Conservation (phyloP, 37 sponge, comb jelly and placozoan species). For the Ianthella basta region DNA sequence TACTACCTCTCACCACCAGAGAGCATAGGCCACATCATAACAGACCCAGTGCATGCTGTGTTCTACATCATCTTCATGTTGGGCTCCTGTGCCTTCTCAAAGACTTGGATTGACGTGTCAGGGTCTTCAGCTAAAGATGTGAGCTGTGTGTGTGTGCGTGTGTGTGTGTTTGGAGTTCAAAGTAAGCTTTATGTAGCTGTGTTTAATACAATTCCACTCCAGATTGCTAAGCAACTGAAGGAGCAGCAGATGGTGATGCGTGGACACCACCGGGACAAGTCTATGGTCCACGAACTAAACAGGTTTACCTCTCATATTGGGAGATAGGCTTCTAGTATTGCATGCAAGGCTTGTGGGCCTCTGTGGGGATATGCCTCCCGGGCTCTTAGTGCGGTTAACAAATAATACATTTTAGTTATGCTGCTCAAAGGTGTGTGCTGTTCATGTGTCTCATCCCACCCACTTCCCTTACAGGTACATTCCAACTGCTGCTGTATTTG, state of each 20-base stretch:
- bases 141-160: too few relatives aligned
- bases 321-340: too few relatives aligned
- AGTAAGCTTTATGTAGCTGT: too few relatives aligned
- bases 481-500: conserved; percentile 98
- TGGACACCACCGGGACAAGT: conserved; percentile 74
- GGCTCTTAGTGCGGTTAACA: too few relatives aligned
- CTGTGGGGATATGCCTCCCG: not conserved
- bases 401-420: too few relatives aligned
- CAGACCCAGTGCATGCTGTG: conserved; percentile 91
- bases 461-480: conserved; percentile 67
- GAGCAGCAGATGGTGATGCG: conserved; percentile 94
- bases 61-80: conserved; percentile 94
- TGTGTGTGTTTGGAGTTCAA: too few relatives aligned
- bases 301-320: not conserved
- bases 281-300: conserved; percentile 86
- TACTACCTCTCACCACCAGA: conserved; percentile 95
- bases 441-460: not conserved
- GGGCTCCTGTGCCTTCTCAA: conserved; percentile 97
- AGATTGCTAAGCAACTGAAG: conserved; percentile 85
- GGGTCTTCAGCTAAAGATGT: conserved; percentile 96
- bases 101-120: conserved; percentile 97
- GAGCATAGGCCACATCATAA: conserved; percentile 65
- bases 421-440: too few relatives aligned
- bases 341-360: too few relatives aligned
- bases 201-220: not conserved